phyloP scores from a whole-genome alignment of 1,140 invertebrate genomes.

The Coptotermes formosanus region DNA sequence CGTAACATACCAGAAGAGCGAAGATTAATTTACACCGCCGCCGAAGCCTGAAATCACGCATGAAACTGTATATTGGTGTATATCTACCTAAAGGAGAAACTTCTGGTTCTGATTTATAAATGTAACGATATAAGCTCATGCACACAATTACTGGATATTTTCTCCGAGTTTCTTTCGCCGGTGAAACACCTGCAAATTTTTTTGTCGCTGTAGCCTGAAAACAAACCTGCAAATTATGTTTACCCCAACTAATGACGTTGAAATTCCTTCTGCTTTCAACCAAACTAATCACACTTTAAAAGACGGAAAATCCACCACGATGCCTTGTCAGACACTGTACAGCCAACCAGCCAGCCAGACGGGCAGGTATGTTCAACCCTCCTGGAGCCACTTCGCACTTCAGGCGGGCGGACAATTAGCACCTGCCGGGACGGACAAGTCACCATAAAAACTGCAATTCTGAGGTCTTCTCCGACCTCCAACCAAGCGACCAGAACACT shows the following conservation, averaged over 20 bases:
- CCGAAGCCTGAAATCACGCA: too few relatives aligned
- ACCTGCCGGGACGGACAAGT: not conserved
- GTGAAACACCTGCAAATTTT: not conserved
- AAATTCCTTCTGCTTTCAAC: not conserved
- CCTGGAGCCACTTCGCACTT: slow-evolving; percentile 3
- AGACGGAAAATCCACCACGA: not conserved
- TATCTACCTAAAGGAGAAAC: too few relatives aligned
- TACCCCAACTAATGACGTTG: too few relatives aligned
- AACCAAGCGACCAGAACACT: too few relatives aligned
- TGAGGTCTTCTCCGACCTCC: not conserved
- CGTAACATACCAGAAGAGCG: too few relatives aligned
- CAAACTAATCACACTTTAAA: slow-evolving; percentile 8
- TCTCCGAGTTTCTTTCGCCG: too few relatives aligned
- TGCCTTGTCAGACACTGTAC: not conserved
- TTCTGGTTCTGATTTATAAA: too few relatives aligned
- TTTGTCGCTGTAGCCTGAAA: too few relatives aligned
- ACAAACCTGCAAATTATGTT: not conserved
- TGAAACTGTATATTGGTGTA: too few relatives aligned
- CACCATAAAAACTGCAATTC: not conserved
- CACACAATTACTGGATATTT: too few relatives aligned
- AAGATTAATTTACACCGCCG: too few relatives aligned
- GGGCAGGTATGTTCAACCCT: not conserved
- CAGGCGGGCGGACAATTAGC: not conserved
- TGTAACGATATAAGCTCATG: too few relatives aligned
- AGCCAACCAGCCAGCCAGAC: not conserved